Base-by-base conservation (phyloP, 2,797 vertebrate species). In the Lutjanus argentimaculatus region DNA sequence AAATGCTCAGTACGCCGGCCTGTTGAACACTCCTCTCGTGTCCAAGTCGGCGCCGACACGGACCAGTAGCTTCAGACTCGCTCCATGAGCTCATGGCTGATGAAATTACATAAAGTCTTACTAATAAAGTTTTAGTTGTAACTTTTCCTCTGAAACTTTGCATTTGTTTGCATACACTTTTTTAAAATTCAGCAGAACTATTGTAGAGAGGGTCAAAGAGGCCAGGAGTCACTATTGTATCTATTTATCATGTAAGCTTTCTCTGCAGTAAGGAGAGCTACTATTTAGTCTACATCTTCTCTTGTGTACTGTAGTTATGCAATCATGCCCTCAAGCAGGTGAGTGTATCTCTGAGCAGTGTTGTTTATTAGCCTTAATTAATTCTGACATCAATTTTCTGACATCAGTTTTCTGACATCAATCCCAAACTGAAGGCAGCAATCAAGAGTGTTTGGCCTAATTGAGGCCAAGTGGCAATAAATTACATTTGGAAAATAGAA, bases 401-500 rank as follows among this genome's bases (percentile, higher is more conserved):
- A 67, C 25, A 25, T 25, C 25, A 15, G n/a, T 73, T 73, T 79
- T 76, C 72, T 84, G 52, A 69, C 79, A 84, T 82, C 57, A 53
- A 56, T 86, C 67, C 76, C 55, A 67, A 71, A 75, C 62, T 78
- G 51, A 48, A 57, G 48, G 79, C 66, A 69, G 30, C 48, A 75
- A 59, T 76, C 72, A 79, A 49, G 72, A 53, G 58, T 30, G 22
- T 67, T 67, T 67, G 48, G 56, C 43, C 22, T 85, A 69, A 90
- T 81, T 82, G 63, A 84, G 69, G 79, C 73, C 83, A 91, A 85
- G 74, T 80, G 49, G 70, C 70, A 25, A 69, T 85, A 79, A 79
- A 88, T 89, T 83, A 51, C 67, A 81, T 65, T 82, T 66, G 40
- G 16, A 78, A 84, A 81, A 80, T 56, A 59, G 17, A 64, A 63